Base-by-base conservation (phyloP, 2,888 invertebrate genomes). In the Ochropleura plecta region DNA sequence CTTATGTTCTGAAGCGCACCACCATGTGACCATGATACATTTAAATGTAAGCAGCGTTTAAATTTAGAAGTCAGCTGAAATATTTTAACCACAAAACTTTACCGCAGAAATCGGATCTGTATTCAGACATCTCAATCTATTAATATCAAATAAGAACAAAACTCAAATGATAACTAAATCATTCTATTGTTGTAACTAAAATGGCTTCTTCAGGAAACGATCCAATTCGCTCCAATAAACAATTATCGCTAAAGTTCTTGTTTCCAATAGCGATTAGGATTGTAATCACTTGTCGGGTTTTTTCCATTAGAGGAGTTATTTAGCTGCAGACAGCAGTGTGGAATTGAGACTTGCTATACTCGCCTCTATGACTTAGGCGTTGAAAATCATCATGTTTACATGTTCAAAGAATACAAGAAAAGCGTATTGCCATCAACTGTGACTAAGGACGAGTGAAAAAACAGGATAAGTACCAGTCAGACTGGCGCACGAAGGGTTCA, bases 221-320 rank as follows among this genome's bases (percentile, higher is more conserved):
- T 79, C 49, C 44, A 48, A 40, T 63, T 44, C 59, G 64, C n/a
- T 76, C 57, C 59, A 68, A 53, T 81, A 59, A 76, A 76, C 63
- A 76, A 76, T 68, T n/a, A 76, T 65, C 44, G 65, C 20, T n/a
- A 7, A 67, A 68, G 82, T 64, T 82, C 14, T n/a, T 30, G 42
- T 46, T 67, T 30, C 55, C 49, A 42, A 48, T 30, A 75, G 53
- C 42, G 48, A 42, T 59, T 55, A 48, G 4, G 51, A 30, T 60
- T 68, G 30, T 78, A 40, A 79, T 79, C 51, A 79, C 40, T 79
- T 44, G 42, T 51, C 14, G 20, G 40, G 10, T 18, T 48, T 59
- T 57, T 63, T 63, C 14, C 42, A 62, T 63, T 63, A 55, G 30
- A 30, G 14, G 14, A 46, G 18, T 74, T 48, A 40, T 42, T 63